phyloP scores from a whole-genome alignment of 2,888 invertebrate genomes.

The Drosophila mimica region DNA sequence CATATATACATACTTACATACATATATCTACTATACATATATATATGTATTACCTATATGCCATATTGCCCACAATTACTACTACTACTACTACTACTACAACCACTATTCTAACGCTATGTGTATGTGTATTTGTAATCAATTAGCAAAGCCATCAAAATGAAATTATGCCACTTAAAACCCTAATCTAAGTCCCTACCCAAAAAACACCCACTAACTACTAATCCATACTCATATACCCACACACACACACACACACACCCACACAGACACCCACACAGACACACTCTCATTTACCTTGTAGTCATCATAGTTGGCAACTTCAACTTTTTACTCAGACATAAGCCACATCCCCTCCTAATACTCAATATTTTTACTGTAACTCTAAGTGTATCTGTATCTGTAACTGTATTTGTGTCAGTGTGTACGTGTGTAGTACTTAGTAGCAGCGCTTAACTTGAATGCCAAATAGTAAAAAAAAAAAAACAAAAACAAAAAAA shows the following conservation, averaged over 20 bases:
- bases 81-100: slow-evolving; percentile 33
- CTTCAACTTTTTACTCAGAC: slow-evolving; percentile 28
- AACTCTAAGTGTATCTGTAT: slow-evolving; percentile 46
- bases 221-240: slow-evolving; percentile 10
- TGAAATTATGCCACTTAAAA: slow-evolving; percentile 42
- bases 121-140: slow-evolving; percentile 63
- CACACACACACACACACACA: slow-evolving; percentile 8
- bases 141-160: slow-evolving; percentile 55
- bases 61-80: slow-evolving; percentile 51
- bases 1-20: slow-evolving; percentile 51
- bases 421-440: slow-evolving; percentile 67
- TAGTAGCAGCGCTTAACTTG: slow-evolving; percentile 58
- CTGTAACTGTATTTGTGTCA: slow-evolving; percentile 44
- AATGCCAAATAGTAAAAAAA: slow-evolving; percentile 51
- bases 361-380: slow-evolving; percentile 60
- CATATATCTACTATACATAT: slow-evolving; percentile 50
- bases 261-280: slow-evolving; percentile 10
- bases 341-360: slow-evolving; percentile 13
- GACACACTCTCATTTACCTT: slow-evolving; percentile 17
- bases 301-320: slow-evolving; percentile 45
- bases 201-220: slow-evolving; percentile 27
- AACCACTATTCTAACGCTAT: slow-evolving; percentile 49
- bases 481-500: slow-evolving; percentile 3
- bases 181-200: slow-evolving; percentile 25
- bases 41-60: slow-evolving; percentile 54